Conservation (phyloP, 2,113 vertebrate species). For the Dolichotis patagonum region DNA sequence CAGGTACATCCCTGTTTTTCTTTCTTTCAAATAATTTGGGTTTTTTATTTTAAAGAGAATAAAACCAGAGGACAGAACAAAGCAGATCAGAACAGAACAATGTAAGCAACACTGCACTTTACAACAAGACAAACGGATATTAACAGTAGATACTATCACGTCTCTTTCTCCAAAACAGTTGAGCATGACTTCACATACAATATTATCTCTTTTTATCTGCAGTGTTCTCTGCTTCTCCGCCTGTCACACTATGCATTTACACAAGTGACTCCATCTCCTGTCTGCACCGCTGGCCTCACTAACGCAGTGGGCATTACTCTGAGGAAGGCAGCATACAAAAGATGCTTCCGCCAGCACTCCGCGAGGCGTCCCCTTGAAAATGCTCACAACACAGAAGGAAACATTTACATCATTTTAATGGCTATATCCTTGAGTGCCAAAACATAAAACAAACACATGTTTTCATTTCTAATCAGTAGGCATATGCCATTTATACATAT, state of each 20-base stretch:
- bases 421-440: background rate
- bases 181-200: too few relatives aligned
- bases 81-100: too few relatives aligned
- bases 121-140: too few relatives aligned
- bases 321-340: background rate
- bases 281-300: too few relatives aligned
- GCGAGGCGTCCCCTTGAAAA: background rate
- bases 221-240: background rate
- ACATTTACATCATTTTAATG: background rate
- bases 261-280: background rate
- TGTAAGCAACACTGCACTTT: too few relatives aligned
- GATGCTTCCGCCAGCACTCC: background rate
- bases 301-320: background rate
- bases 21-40: too few relatives aligned
- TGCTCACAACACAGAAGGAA: background rate
- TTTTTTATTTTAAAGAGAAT: too few relatives aligned
- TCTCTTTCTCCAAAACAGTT: too few relatives aligned
- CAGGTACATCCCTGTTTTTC: background rate
- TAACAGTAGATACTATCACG: too few relatives aligned
- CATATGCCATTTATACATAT: background rate
- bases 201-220: background rate
- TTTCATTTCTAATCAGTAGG: constrained; percentile 3
- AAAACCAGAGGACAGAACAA: too few relatives aligned
- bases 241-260: background rate
- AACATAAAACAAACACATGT: background rate